Percentiles rank a stretch among this genome's conserved stretches.
phyloP scores from a whole-genome alignment of 2,113 vertebrate species.

The Sinocyclocheilus rhinocerous region DNA sequence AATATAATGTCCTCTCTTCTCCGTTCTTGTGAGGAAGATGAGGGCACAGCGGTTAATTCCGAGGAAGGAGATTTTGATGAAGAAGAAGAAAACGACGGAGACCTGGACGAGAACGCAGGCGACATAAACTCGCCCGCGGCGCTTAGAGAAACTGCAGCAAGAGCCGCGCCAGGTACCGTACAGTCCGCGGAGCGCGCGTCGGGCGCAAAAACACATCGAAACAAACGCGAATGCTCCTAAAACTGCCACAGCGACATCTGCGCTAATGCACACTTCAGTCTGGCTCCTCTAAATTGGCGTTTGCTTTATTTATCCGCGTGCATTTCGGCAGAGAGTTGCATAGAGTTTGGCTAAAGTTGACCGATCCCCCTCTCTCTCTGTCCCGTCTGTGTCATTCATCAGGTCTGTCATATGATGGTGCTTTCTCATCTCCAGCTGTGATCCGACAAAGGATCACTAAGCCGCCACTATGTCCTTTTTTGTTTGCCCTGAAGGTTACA shows the following conservation, averaged over 20 bases:
- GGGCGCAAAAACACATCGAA: slow-evolving; percentile 44
- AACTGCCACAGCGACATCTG: slow-evolving; percentile 28
- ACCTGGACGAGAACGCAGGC: slow-evolving; percentile 81
- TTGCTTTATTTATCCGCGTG: background rate
- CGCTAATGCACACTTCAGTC: background rate
- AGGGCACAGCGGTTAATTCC: slow-evolving; percentile 88
- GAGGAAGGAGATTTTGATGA: slow-evolving; percentile 90
- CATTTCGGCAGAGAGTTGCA: slow-evolving; percentile 44
- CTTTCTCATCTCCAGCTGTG: slow-evolving; percentile 12
- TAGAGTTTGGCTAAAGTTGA: slow-evolving; percentile 52
- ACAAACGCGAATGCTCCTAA: slow-evolving; percentile 48
- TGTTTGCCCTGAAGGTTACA: slow-evolving; percentile 60
- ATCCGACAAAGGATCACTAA: slow-evolving; percentile 29
- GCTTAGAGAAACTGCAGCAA: slow-evolving; percentile 77
- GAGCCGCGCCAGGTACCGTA: slow-evolving; percentile 78
- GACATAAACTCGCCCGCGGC: slow-evolving; percentile 84
- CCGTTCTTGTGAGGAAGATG: slow-evolving; percentile 87
- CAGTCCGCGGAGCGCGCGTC: slow-evolving; percentile 72
- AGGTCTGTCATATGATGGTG: slow-evolving; percentile 15
- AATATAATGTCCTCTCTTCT: slow-evolving; percentile 89
- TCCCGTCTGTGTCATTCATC: slow-evolving; percentile 21
- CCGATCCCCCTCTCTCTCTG: slow-evolving; percentile 20
- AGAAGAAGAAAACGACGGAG: slow-evolving; percentile 84
- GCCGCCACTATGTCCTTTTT: background rate
- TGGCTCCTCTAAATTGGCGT: background rate